A percentile compares a stretch with the other conserved stretches of the same genome.
Conservation (phyloP, 2,113 vertebrate species). For the Calcarius ornatus region DNA sequence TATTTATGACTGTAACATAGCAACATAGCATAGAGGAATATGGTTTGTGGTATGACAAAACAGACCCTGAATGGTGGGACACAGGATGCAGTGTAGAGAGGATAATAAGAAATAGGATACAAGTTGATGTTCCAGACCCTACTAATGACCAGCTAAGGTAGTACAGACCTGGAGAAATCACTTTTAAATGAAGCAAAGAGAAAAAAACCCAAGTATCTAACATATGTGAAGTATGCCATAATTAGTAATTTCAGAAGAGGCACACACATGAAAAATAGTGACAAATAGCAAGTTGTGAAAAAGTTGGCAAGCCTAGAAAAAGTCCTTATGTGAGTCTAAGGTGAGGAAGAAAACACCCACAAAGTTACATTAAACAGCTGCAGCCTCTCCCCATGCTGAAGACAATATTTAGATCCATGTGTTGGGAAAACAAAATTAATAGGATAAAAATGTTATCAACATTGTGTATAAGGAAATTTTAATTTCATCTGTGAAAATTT, state of each 20-base stretch:
- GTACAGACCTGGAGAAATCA: not conserved
- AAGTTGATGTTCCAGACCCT: not conserved
- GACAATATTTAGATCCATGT: not conserved
- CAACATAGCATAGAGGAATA: not conserved
- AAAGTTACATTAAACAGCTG: not conserved
- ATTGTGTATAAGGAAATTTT: not conserved
- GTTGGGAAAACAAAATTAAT: not conserved
- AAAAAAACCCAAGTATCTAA: not conserved
- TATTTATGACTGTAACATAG: not conserved
- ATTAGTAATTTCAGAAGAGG: not conserved
- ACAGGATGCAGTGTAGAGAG: not conserved
- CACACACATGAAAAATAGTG: not conserved
- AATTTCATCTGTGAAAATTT: not conserved
- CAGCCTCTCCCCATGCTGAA: not conserved
- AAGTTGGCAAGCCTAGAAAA: not conserved
- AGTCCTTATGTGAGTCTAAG: not conserved
- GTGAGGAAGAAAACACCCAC: not conserved
- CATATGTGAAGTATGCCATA: accelerated
- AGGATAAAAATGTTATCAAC: not conserved
- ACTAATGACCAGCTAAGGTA: not conserved
- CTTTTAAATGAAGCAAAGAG: not conserved
- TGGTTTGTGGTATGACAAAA: not conserved
- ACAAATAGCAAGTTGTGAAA: not conserved
- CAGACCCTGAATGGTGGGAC: not conserved
- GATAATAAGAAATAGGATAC: not conserved